Evolutionary conservation across 2,888 invertebrate species (phyloP).

Genomic region (Campoplex nolae): DNA sequence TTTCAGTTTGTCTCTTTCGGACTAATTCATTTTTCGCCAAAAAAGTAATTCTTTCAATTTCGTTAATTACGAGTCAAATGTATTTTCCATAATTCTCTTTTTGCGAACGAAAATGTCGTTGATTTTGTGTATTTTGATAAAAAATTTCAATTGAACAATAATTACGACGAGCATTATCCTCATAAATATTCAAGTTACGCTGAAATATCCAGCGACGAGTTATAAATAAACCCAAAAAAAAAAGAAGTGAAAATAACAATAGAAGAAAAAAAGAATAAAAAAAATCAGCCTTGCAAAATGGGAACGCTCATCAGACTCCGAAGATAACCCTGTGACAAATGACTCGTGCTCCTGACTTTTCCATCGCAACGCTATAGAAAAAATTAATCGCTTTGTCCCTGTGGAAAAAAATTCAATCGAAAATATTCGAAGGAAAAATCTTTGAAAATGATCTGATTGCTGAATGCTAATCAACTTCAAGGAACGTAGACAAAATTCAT

Average conservation of each 20-base stretch:
- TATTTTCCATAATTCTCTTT: no score
- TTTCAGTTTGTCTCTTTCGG: background rate
- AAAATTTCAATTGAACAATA: background rate
- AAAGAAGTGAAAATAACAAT: background rate
- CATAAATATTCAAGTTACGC: background rate
- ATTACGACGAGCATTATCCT: background rate
- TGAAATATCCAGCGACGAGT: background rate
- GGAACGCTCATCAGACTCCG: background rate
- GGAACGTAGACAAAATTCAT: background rate
- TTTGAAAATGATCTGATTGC: background rate
- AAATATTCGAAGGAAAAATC: conserved; percentile 9
- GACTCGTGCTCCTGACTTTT: background rate
- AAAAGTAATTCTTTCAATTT: no score
- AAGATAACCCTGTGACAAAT: background rate
- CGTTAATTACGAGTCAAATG: background rate
- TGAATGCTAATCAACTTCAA: background rate
- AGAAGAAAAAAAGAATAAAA: background rate
- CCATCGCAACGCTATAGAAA: background rate
- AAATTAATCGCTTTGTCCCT: conserved; percentile 3
- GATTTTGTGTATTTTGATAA: background rate
- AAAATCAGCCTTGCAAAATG: background rate
- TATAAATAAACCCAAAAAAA: background rate
- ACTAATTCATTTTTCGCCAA: no score
- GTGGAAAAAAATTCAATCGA: background rate
- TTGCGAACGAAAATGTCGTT: no score